Conservation (phyloP, 2,113 vertebrate species). For the Syrrhaptes paradoxus region DNA sequence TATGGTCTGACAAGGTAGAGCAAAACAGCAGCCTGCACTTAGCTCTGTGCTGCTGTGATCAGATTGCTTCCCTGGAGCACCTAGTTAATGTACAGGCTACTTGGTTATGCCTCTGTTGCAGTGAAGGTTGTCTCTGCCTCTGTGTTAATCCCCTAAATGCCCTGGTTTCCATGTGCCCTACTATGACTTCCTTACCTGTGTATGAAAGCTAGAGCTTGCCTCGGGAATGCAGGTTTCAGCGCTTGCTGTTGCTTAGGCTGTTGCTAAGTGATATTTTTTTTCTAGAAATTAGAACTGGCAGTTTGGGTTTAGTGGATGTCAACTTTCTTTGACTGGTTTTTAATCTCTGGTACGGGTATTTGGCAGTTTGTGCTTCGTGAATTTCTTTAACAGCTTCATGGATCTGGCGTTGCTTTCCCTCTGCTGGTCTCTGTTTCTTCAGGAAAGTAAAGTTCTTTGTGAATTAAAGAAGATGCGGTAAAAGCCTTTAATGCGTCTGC, state of each 20-base stretch:
- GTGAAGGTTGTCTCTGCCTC: not conserved
- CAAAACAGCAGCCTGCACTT: not conserved
- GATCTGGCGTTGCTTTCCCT: not conserved
- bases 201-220: not conserved
- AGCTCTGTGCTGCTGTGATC: not conserved
- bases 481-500: not conserved
- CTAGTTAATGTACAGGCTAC: not conserved
- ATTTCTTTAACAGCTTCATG: not conserved
- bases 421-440: not conserved
- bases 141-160: not conserved
- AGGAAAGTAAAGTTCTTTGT: not conserved
- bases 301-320: not conserved
- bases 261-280: not conserved
- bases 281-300: not conserved
- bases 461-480: not conserved
- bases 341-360: not conserved
- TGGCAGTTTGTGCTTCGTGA: not conserved
- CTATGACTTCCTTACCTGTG: not conserved
- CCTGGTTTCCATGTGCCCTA: not conserved
- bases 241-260: not conserved
- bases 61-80: not conserved
- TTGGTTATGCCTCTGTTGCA: not conserved
- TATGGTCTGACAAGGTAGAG: not conserved
- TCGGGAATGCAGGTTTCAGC: not conserved
- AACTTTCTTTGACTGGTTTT: not conserved